These are phyloP conservation scores for Thripadectes ignobilis DNA, from an alignment of 2,797 vertebrate species.

Conservation along the genomic window DNA sequence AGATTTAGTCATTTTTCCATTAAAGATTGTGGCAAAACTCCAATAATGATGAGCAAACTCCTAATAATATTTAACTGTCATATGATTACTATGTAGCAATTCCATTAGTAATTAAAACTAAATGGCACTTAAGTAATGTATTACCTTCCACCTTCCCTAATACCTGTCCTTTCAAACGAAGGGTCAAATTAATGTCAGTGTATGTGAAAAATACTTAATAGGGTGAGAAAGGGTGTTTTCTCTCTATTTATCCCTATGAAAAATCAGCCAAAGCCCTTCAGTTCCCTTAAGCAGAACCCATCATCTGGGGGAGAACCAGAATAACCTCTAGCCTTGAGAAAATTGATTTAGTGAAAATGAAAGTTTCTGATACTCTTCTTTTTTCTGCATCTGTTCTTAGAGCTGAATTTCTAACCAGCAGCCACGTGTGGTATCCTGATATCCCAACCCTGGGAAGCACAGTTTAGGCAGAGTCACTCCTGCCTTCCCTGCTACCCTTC, in stretches of 20 bases:
- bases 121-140: background rate
- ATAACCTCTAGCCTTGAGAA: background rate
- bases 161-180: background rate
- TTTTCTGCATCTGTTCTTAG: background rate
- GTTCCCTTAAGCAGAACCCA: background rate
- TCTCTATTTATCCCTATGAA: background rate
- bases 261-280: background rate
- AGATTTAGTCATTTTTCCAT: background rate
- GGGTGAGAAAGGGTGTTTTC: background rate
- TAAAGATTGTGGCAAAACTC: slow-evolving; percentile 2
- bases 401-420: background rate
- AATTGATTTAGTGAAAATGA: slow-evolving; percentile 30
- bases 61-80: slow-evolving; percentile 2
- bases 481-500: background rate
- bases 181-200: background rate
- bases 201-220: background rate
- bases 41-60: slow-evolving; percentile 16
- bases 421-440: background rate
- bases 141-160: background rate
- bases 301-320: slow-evolving; percentile 4
- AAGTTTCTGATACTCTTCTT: background rate
- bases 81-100: background rate
- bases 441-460: background rate
- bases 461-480: background rate
- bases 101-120: slow-evolving; percentile 31